Evolutionary conservation across 2,113 vertebrate species (phyloP), one percentile per base, ranked within the genome.

Genomic region (Ptilorrhoa leucosticta): DNA sequence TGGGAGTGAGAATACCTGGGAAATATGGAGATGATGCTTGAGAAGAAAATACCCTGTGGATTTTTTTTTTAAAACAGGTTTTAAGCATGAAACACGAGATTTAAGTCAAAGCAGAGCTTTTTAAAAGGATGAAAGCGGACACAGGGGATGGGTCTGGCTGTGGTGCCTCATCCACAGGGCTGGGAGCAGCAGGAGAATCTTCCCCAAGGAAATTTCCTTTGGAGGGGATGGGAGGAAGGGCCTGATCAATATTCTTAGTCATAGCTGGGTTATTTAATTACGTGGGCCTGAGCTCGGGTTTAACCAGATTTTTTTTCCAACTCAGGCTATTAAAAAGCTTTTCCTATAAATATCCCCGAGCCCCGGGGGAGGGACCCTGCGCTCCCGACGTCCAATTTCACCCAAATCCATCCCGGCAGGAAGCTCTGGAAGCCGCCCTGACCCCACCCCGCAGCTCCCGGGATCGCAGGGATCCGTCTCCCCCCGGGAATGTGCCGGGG

Each of bases 21-120:
- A 64, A 66, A 58, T 4, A 5, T 1, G 3, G 70, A 51, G 45
- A 12, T 4, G 33, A 26, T 4, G 10, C 16, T 35, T 23, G n/a
- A 35, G 79, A n/a, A 20, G n/a, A 42, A 89, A 72, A 24, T 15
- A 12, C 16, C n/a, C 35, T 0, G 9, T 2, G 37, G 58, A 7
- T 18, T 37, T 19, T 37, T 50, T 64, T 39, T 53, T 23, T 4
- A 0, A 19, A 51, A 2, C 2, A 0, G 0, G 0, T 48, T 83
- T 76, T 6, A 35, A 81, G 33, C 3, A 21, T 58, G 22, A 69
- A 87, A 58, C 1, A 5, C 2, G 15, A 45, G 48, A 8, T 58
- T 80, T 33, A 20, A 53, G 7, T 15, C 10, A 15, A 54, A 73
- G 18, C 3, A 5, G 42, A 13, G 24, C 15, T 4, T 23, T 68